These are phyloP conservation scores for Rhorus exstirpatorius DNA, from an alignment of 2,888 invertebrate genomes.

Conservation along the genomic window DNA sequence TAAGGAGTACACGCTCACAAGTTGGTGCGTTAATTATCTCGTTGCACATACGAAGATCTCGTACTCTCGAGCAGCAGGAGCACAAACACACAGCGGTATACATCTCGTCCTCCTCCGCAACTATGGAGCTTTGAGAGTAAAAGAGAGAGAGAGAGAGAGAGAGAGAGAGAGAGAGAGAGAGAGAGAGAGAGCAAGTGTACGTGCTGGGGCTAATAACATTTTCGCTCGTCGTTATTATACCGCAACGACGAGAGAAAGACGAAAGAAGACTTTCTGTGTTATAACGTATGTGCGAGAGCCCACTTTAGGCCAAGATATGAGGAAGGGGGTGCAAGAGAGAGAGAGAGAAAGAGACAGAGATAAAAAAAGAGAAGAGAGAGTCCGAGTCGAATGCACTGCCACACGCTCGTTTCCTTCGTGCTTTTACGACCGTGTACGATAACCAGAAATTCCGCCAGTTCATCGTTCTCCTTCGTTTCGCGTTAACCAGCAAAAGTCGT, in stretches of 20 bases:
- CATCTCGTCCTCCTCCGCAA: conserved; percentile 58
- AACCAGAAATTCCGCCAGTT: conserved; percentile 59
- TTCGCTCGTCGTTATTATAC: conserved; percentile 70
- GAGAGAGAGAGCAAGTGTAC: conserved; percentile 62
- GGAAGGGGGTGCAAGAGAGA: conserved; percentile 29
- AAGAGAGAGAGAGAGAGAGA: conserved; percentile 30
- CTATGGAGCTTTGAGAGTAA: conserved; percentile 40
- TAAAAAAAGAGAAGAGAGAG: conserved; percentile 31
- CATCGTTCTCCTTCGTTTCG: conserved; percentile 21
- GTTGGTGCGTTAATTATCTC: conserved; percentile 71
- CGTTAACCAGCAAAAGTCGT: conserved; percentile 46
- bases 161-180: conserved; percentile 33
- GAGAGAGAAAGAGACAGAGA: conserved; percentile 8
- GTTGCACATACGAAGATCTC: conserved; percentile 61
- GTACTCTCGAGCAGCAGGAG: conserved; percentile 62
- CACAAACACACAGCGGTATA: conserved; percentile 52
- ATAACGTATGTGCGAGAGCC: conserved; percentile 50
- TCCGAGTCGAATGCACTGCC: conserved; percentile 52
- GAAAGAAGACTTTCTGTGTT: conserved; percentile 49
- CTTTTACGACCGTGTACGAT: conserved; percentile 63
- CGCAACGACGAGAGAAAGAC: conserved; percentile 44
- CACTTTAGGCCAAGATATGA: conserved; percentile 49
- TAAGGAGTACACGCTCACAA: conserved; percentile 68
- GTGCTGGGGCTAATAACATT: conserved; percentile 69
- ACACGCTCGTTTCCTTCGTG: conserved; percentile 62